Evolutionary conservation across 2,888 invertebrate genomes (phyloP), one percentile per base, ranked within the genome.

Genomic region (Cheilosia impressa): DNA sequence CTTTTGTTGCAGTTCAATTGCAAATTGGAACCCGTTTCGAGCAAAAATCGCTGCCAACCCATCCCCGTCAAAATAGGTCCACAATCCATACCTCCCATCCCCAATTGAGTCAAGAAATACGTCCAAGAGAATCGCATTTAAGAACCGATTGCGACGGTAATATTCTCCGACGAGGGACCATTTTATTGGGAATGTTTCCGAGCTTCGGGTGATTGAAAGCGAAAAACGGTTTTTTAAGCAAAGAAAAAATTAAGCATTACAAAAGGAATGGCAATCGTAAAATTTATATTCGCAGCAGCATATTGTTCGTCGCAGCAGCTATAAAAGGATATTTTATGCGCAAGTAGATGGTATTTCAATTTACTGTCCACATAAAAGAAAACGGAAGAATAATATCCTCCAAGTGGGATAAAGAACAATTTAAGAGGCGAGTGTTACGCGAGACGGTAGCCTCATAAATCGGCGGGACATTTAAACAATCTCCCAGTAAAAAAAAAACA

Each of bases 321-420:
- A 66, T 83, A 79, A 84, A 84, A 84, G 63, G 68, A 79, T 75
- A 84, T 63, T 84, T 84, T 69, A 75, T 84, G 45, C 83, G 57
- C 79, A 65, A 75, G n/a, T 53, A 68, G 68, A 84, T 75, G 79
- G 57, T 65, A 69, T 79, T 84, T 84, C 69, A 79, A 84, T 84
- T 84, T 73, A 78, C 79, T 53, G 78, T 63, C 69, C 15, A 57
- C 62, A 62, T 47, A 41, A 72, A 72, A 24, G 27, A 27, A 43
- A 71, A 50, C 5, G 15, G 17, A 17, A 4, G n/a, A n/a, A 17
- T 17, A 45, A 65, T 57, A 63, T 68, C 15, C 75, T 38, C 15
- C 31, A 38, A 60, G 45, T 34, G 15, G n/a, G 55, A 55, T 38
- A 38, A n/a, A 41, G 31, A 31, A 34, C 57, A 53, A 34, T 55